Evolutionary conservation across 2,797 vertebrate genomes (phyloP).

Genomic region (Thalassophryne amazonica): DNA sequence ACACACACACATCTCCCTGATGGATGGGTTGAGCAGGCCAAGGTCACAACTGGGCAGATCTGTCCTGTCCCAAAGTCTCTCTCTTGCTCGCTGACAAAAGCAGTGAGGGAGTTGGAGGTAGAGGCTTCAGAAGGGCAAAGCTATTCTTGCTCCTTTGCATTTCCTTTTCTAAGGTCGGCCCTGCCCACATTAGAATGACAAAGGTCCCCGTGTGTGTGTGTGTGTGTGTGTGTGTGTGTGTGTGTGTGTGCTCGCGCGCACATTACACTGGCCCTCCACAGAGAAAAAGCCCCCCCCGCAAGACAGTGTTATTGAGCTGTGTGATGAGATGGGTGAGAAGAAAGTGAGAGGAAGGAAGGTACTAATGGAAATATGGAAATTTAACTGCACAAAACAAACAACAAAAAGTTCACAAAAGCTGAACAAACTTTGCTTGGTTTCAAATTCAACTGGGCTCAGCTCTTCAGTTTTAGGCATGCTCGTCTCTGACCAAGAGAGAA

Average conservation of each 20-base stretch:
- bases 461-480: too few species aligned
- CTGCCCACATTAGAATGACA: slow-evolving; percentile 78
- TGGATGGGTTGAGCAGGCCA: slow-evolving; percentile 81
- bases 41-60: slow-evolving; percentile 80
- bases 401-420: too few species aligned
- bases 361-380: slow-evolving; percentile 24
- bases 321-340: slow-evolving; percentile 66
- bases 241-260: too few species aligned
- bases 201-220: slow-evolving; percentile 62
- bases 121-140: slow-evolving; percentile 74
- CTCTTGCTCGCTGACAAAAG: slow-evolving; percentile 72
- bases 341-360: slow-evolving; percentile 54
- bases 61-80: slow-evolving; percentile 68
- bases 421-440: too few species aligned
- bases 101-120: slow-evolving; percentile 68
- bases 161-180: slow-evolving; percentile 74
- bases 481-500: too few species aligned
- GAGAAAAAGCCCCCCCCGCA: slow-evolving; percentile 66
- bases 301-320: slow-evolving; percentile 75
- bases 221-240: slow-evolving; percentile 32
- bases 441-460: too few species aligned
- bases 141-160: slow-evolving; percentile 77
- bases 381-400: too few species aligned
- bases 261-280: slow-evolving; percentile 59
- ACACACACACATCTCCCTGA: slow-evolving; percentile 61